Evolutionary conservation across 2,888 invertebrate genomes (phyloP), one percentile per base, ranked within the genome.

Genomic region (Heliconius erato): DNA sequence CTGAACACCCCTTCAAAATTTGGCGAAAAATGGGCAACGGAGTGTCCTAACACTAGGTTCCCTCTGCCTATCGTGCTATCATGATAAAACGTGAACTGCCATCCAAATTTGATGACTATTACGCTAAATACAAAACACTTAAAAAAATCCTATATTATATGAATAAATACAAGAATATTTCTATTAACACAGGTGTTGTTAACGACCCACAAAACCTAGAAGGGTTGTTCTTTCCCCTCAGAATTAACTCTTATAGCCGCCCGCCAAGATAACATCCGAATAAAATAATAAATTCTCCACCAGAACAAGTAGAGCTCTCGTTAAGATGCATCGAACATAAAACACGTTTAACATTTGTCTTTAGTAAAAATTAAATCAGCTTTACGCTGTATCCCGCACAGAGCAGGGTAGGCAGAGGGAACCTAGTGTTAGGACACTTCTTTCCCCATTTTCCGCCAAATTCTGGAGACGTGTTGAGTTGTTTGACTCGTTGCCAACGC

Each of bases 201-300:
- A 89, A 91, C 89, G 82, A 84, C 85, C 83, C 79, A 80, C 81
- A 84, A 78, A 88, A 88, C 84, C 85, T 86, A 88, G 86, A 88
- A 90, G 89, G 90, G 90, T 87, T 88, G 87, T 85, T 87, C 86
- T 84, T 71, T 86, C 86, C 87, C 87, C 86, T 79, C 85, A 83
- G 72, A 82, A 84, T 86, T 85, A 85, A 86, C 85, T 85, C 86
- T 85, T 84, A 84, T 81, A 83, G 82, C 84, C 79, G 82, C 82
- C 80, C 82, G 71, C 80, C 54, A 4, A 83, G 83, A 85, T 85
- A 85, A 85, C 83, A 82, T 79, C 54, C 74, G 76, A 85, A 84
- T 84, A 81, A 86, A 86, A 83, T 85, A 79, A 83, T 80, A 82
- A 85, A 85, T 79, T 82, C 80, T 65, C 19, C 28, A 79, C 86